These are phyloP conservation scores for Amblyopsis rosae DNA, from an alignment of 2,113 vertebrate species.

Conservation along the genomic window DNA sequence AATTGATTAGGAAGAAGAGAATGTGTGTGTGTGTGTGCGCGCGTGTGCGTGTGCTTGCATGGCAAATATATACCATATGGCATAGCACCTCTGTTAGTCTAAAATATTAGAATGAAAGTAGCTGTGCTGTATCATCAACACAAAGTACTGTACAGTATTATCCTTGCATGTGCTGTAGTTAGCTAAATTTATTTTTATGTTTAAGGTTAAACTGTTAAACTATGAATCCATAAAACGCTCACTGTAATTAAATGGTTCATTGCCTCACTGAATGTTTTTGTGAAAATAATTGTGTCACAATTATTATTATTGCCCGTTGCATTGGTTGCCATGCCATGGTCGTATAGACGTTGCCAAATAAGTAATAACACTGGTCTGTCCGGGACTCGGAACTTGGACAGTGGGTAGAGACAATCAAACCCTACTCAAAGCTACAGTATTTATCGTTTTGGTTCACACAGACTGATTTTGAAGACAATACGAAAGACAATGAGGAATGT, in stretches of 20 bases:
- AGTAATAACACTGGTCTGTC: constrained; percentile 66
- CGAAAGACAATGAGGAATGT: constrained; percentile 31
- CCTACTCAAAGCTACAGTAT: constrained; percentile 51
- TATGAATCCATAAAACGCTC: neutral
- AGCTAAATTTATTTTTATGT: too few relatives aligned
- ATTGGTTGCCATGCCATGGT: constrained; percentile 45
- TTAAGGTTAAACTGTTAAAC: too few relatives aligned
- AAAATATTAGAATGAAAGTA: constrained; percentile 18
- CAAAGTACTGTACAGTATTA: neutral
- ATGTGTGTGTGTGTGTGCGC: constrained; percentile 53
- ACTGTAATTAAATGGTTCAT: neutral
- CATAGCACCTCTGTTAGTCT: constrained; percentile 53
- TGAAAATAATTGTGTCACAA: constrained; percentile 29
- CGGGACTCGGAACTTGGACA: constrained; percentile 52
- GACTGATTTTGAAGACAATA: constrained; percentile 53
- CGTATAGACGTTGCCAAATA: constrained; percentile 64
- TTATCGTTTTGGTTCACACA: constrained; percentile 53
- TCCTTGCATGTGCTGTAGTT: too few relatives aligned
- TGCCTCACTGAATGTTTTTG: neutral
- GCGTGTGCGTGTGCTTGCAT: constrained; percentile 39
- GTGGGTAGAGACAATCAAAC: constrained; percentile 54
- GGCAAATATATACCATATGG: constrained; percentile 63
- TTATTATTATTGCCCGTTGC: constrained; percentile 34
- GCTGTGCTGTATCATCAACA: neutral
- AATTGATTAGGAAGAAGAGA: constrained; percentile 71